Conservation (phyloP, 2,797 vertebrate genomes). For the Glyptemys insculpta region DNA sequence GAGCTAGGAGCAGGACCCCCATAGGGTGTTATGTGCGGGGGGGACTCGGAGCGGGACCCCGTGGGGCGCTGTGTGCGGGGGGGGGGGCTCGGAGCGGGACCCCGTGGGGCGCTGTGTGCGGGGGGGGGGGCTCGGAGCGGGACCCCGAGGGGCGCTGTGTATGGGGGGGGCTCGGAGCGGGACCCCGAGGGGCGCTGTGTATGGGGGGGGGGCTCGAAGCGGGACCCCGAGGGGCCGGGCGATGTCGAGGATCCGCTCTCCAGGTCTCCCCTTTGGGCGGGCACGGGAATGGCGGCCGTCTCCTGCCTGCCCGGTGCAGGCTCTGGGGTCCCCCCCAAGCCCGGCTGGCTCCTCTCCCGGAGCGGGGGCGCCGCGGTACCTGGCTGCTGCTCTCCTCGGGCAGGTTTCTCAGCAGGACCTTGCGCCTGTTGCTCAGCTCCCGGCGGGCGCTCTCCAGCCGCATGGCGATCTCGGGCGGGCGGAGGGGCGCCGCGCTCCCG, state of each 20-base stretch:
- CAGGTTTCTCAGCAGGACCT: slow-evolving; percentile 95
- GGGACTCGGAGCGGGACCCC: too few species aligned
- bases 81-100: too few species aligned
- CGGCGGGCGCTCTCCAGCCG: slow-evolving; percentile 90
- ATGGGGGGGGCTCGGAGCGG: rapidly evolving
- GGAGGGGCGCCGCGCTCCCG: slow-evolving; percentile 77
- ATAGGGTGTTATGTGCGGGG: not conserved
- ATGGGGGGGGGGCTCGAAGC: not conserved
- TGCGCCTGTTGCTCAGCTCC: slow-evolving; percentile 96
- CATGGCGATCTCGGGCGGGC: slow-evolving; percentile 86
- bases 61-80: not conserved
- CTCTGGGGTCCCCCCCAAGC: not conserved
- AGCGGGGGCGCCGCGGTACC: slow-evolving; percentile 79
- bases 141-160: too few species aligned
- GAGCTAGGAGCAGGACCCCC: not conserved
- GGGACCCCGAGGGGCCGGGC: too few species aligned
- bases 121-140: too few species aligned
- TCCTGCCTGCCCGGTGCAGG: not conserved
- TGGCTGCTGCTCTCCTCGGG: slow-evolving; percentile 93
- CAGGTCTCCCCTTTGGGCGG: too few species aligned
- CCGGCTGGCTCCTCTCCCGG: not conserved
- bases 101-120: too few species aligned
- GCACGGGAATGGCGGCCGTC: too few species aligned
- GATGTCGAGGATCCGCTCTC: too few species aligned
- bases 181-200: too few species aligned